Conservation (phyloP, 2,888 invertebrate species). For the Drosophila merina region DNA sequence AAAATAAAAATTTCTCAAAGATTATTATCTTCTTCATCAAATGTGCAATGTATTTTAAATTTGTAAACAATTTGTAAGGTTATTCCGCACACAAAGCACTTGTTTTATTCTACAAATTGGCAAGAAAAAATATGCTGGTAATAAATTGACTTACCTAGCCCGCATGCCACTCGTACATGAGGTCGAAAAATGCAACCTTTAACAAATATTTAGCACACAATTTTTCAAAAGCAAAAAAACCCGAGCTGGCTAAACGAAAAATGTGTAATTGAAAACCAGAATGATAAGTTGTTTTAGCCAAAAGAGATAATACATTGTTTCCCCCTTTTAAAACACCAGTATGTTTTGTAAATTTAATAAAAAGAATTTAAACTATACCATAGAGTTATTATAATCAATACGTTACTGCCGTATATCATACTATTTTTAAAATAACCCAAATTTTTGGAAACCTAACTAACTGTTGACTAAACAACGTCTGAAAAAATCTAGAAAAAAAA, state of each 20-base stretch:
- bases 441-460: slow-evolving; percentile 20
- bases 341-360: background rate
- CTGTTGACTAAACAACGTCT: slow-evolving; percentile 17
- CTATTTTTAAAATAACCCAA: slow-evolving; percentile 5
- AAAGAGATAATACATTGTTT: background rate
- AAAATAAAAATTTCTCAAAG: background rate
- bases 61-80: background rate
- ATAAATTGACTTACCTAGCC: slow-evolving; percentile 51
- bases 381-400: background rate
- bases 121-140: slow-evolving; percentile 39
- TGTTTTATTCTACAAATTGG: slow-evolving; percentile 1
- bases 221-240: background rate
- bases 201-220: background rate
- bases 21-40: background rate
- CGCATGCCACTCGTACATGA: slow-evolving; percentile 52
- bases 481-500: slow-evolving; percentile 10
- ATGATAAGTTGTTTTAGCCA: background rate
- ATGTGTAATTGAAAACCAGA: background rate
- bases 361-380: background rate
- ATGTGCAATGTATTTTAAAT: background rate
- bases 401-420: slow-evolving; percentile 1
- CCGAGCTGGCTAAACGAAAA: background rate
- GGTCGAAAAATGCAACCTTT: slow-evolving; percentile 11
- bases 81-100: background rate
- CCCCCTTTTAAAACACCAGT: background rate